Evolutionary conservation across 2,113 vertebrate species (phyloP).

Genomic region (Gobius niger): DNA sequence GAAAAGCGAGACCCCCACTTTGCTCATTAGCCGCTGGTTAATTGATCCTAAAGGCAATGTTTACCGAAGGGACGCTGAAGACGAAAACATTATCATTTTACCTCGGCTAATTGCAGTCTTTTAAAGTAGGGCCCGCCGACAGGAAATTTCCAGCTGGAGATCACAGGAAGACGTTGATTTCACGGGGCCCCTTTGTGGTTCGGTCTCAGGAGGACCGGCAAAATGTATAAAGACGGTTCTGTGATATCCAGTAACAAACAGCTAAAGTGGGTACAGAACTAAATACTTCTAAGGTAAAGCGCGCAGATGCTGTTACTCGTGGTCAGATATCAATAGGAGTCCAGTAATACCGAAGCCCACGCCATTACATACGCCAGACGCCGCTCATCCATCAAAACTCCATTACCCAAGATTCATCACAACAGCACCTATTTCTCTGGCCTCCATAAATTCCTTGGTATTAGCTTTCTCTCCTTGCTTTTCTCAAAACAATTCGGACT

Average conservation of each 20-base stretch:
- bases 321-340: conserved; percentile 42
- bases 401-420: conserved; percentile 72
- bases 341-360: conserved; percentile 35
- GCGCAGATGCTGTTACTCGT: conserved; percentile 30
- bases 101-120: conserved; percentile 71
- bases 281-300: conserved; percentile 11
- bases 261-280: conserved; percentile 49
- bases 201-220: conserved; percentile 38
- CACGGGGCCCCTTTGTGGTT: conserved; percentile 37
- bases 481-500: conserved; percentile 62
- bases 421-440: conserved; percentile 52
- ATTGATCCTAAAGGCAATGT: conserved; percentile 78
- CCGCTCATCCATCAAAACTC: conserved; percentile 71
- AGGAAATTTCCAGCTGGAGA: conserved; percentile 58
- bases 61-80: conserved; percentile 74
- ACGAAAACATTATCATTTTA: conserved; percentile 73
- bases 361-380: conserved; percentile 34
- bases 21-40: conserved; percentile 76
- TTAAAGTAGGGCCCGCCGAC: conserved; percentile 47
- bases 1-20: conserved; percentile 64
- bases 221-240: conserved; percentile 54
- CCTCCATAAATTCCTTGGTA: conserved; percentile 53
- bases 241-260: conserved; percentile 50
- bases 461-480: conserved; percentile 53
- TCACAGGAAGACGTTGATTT: conserved; percentile 53